phyloP scores from a whole-genome alignment of 2,113 vertebrate species.

The Lonchura striata region DNA sequence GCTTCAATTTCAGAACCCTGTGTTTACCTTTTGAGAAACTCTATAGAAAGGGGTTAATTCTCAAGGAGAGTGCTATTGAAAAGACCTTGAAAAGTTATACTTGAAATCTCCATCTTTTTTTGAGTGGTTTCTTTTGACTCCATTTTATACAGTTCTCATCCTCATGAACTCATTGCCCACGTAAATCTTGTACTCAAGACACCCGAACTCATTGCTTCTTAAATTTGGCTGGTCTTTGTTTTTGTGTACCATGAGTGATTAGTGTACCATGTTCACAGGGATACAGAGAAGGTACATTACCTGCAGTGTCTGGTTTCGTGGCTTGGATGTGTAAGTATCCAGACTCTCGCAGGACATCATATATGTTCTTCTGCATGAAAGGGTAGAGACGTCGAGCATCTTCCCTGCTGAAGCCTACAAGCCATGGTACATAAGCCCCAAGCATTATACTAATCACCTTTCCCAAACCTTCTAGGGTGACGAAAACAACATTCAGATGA shows the following conservation, averaged over 20 bases:
- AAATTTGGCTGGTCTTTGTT: neutral
- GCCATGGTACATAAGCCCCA: conserved; percentile 82
- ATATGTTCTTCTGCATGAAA: conserved; percentile 80
- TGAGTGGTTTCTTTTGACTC: neutral
- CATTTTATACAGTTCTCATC: neutral
- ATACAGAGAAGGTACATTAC: conserved; percentile 45
- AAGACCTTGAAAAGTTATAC: neutral
- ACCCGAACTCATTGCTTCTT: neutral
- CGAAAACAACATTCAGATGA: conserved; percentile 76
- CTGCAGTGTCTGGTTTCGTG: conserved; percentile 88
- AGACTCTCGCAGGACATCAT: conserved; percentile 69
- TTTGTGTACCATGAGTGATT: neutral
- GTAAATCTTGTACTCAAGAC: neutral
- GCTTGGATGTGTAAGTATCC: conserved; percentile 88
- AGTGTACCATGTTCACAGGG: neutral
- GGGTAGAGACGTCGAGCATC: conserved; percentile 79
- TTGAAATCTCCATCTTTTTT: neutral
- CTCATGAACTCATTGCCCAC: neutral
- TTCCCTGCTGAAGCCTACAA: conserved; percentile 82
- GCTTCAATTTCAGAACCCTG: neutral
- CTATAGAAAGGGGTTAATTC: neutral
- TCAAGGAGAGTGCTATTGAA: neutral
- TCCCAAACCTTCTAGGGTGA: neutral
- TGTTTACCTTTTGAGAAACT: neutral
- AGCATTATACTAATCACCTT: conserved; percentile 69